Evolutionary conservation across 2,888 invertebrate species (phyloP).

Genomic region (Caenorhabditis japonica): DNA sequence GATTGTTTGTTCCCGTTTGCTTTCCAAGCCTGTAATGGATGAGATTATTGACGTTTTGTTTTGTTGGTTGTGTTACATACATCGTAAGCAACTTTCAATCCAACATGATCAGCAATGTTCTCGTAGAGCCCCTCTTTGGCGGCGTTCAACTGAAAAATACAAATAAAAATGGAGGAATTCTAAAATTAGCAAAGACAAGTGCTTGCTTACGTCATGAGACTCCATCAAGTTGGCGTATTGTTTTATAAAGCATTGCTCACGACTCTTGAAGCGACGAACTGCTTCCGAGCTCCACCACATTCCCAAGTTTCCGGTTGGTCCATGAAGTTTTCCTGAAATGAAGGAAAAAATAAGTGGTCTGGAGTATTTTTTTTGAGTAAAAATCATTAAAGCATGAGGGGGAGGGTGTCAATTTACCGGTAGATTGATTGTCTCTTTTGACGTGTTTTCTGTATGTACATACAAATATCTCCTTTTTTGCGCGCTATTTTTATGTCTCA

Average conservation of each 20-base stretch:
- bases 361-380: too few relatives aligned
- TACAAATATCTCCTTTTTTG: too few relatives aligned
- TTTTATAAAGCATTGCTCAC: constrained; percentile 53
- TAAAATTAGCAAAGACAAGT: not conserved
- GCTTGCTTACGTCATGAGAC: constrained; percentile 20
- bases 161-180: not conserved
- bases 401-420: too few relatives aligned
- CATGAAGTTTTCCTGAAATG: constrained; percentile 58
- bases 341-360: not conserved
- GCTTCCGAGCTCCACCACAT: constrained; percentile 46
- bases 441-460: too few relatives aligned
- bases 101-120: constrained; percentile 59
- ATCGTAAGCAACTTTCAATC: constrained; percentile 55
- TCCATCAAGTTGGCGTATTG: constrained; percentile 55
- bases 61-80: too few relatives aligned
- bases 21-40: constrained; percentile 49
- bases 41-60: not conserved
- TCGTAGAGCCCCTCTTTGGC: constrained; percentile 54
- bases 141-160: constrained; percentile 30
- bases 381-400: too few relatives aligned
- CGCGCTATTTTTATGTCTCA: too few relatives aligned
- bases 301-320: constrained; percentile 57
- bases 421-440: too few relatives aligned
- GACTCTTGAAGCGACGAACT: constrained; percentile 23
- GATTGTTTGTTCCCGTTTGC: constrained; percentile 24